phyloP scores from a whole-genome alignment of 2,888 invertebrate species.

The Pediacus dermestoides region DNA sequence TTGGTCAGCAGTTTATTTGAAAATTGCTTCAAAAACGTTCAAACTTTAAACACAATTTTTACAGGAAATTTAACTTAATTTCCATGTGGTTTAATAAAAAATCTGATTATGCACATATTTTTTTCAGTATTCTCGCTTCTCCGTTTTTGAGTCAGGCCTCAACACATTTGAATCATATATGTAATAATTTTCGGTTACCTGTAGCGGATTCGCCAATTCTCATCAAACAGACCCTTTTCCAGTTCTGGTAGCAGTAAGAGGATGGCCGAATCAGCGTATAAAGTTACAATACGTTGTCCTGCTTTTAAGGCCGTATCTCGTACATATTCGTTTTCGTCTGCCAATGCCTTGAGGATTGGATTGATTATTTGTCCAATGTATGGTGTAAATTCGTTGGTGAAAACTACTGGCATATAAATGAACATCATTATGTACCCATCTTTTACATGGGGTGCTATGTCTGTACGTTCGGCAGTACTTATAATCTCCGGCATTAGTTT shows the following conservation, averaged over 20 bases:
- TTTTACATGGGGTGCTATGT: constrained; percentile 94
- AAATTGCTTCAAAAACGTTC: too few species aligned
- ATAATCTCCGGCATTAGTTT: constrained; percentile 98
- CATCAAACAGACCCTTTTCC: constrained; percentile 92
- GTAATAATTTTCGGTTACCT: constrained; percentile 35
- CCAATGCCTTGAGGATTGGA: constrained; percentile 93
- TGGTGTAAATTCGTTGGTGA: constrained; percentile 91
- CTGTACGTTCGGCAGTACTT: constrained; percentile 85
- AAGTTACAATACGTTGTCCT: constrained; percentile 93
- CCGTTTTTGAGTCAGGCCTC: too few species aligned
- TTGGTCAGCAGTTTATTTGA: too few species aligned
- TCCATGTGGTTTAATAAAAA: too few species aligned
- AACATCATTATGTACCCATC: constrained; percentile 99
- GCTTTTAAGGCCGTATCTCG: constrained; percentile 95
- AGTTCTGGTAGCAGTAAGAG: constrained; percentile 88
- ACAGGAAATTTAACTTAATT: too few species aligned
- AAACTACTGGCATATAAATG: constrained; percentile 97
- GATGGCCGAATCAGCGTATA: constrained; percentile 95
- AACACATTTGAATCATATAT: neutral
- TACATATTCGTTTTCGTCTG: constrained; percentile 98
- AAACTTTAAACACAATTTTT: too few species aligned
- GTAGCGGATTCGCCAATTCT: constrained; percentile 96
- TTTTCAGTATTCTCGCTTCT: too few species aligned
- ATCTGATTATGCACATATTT: too few species aligned
- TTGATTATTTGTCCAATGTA: constrained; percentile 91